Percentiles rank a stretch among this genome's conserved stretches.
Conservation (phyloP, 2,888 invertebrate species). For the Cataglyphis livida region DNA sequence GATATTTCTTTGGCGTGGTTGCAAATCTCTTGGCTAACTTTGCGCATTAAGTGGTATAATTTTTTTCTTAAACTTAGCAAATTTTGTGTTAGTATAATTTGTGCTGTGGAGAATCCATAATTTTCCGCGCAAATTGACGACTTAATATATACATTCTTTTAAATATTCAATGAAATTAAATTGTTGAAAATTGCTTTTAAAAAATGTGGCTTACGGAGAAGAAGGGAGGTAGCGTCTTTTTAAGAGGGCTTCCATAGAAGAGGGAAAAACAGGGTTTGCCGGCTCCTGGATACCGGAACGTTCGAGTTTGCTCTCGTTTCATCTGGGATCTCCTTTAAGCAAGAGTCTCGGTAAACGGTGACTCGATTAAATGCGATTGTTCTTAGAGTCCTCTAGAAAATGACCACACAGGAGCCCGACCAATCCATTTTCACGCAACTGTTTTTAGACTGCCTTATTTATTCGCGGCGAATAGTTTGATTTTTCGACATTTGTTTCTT, state of each 20-base stretch:
- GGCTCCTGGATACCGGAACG: constrained; percentile 58
- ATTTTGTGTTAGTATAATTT: constrained; percentile 4
- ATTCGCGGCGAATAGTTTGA: not conserved
- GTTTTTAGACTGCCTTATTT: constrained; percentile 36
- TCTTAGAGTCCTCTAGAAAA: constrained; percentile 56
- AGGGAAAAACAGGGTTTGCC: constrained; percentile 66
- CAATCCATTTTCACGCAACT: constrained; percentile 40
- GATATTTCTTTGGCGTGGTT: not conserved
- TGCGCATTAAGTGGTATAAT: not conserved
- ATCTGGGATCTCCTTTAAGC: constrained; percentile 69
- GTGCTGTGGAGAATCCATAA: not conserved
- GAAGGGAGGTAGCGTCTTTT: constrained; percentile 28
- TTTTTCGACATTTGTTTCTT: constrained; percentile 25
- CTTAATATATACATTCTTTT: constrained; percentile 3
- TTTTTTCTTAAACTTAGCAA: constrained; percentile 10
- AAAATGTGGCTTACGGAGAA: constrained; percentile 10
- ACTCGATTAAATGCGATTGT: constrained; percentile 74
- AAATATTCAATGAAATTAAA: constrained; percentile 24
- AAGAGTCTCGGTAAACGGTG: constrained; percentile 67
- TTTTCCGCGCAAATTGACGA: not conserved
- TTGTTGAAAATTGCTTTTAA: constrained; percentile 17
- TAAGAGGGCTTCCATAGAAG: constrained; percentile 19
- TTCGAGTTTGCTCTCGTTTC: constrained; percentile 62
- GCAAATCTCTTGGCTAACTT: constrained; percentile 5
- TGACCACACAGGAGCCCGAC: constrained; percentile 53